phyloP scores from a whole-genome alignment of 2,113 vertebrate genomes.

The Probosciger aterrimus region DNA sequence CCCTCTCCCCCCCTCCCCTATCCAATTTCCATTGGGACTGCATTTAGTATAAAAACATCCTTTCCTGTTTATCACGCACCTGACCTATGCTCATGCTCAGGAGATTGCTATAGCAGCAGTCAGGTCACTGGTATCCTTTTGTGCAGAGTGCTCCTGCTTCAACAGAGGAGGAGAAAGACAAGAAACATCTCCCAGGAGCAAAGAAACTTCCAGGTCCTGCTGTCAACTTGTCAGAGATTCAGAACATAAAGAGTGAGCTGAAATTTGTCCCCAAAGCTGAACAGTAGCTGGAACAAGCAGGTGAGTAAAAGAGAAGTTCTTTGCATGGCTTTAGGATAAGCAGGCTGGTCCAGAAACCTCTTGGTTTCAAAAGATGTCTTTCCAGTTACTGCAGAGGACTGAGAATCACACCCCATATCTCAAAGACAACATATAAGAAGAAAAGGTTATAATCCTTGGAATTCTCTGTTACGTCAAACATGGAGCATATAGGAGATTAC shows the following conservation, averaged over 20 bases:
- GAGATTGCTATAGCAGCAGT: not conserved
- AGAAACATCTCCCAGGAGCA: conserved; percentile 87
- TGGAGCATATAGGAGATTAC: not conserved
- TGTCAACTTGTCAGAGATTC: conserved; percentile 93
- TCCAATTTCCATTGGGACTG: not conserved
- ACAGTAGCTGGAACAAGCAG: conserved; percentile 67
- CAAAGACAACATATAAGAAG: not conserved
- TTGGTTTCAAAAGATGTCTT: not conserved
- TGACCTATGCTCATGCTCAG: not conserved
- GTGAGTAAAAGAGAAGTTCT: conserved; percentile 59
- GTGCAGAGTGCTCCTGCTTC: conserved; percentile 58
- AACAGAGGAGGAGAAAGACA: conserved; percentile 78
- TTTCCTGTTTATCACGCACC: not conserved
- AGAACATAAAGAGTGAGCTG: conserved; percentile 94
- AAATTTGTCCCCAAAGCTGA: conserved; percentile 81
- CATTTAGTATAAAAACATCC: not conserved
- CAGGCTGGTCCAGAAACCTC: not conserved
- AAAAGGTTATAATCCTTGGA: not conserved
- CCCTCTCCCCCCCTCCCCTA: too few relatives aligned
- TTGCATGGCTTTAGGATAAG: not conserved
- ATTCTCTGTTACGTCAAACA: not conserved
- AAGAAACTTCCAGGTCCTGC: conserved; percentile 90
- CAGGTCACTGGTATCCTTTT: conserved; percentile 1
- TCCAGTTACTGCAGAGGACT: not conserved
- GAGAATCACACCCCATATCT: not conserved